A percentile compares a stretch with the other conserved stretches of the same genome.
phyloP scores from a whole-genome alignment of 2,113 vertebrate species.

The Hepsetus odoe region DNA sequence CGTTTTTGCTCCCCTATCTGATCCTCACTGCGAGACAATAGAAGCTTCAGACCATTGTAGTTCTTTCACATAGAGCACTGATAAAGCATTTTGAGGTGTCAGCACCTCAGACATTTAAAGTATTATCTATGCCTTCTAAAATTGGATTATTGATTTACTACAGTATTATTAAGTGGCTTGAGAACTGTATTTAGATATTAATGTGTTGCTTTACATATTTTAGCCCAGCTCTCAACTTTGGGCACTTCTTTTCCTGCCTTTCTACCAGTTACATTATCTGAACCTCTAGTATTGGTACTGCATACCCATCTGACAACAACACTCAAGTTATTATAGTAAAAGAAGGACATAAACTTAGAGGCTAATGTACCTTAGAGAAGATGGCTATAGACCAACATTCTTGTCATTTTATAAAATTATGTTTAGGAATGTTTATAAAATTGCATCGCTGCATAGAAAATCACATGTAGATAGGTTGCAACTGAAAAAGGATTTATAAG shows the following conservation, averaged over 20 bases:
- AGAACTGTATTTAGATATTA: background rate
- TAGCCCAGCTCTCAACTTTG: too few species aligned
- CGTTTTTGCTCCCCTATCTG: conserved; percentile 38
- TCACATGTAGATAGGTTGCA: too few species aligned
- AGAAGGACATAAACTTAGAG: too few species aligned
- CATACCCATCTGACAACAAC: too few species aligned
- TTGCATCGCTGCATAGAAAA: too few species aligned
- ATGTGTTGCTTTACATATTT: too few species aligned
- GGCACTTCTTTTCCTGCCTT: background rate
- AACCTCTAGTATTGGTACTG: background rate
- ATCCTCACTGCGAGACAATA: conserved; percentile 41
- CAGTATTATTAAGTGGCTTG: background rate
- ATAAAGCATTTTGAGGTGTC: conserved; percentile 8
- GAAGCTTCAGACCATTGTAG: conserved; percentile 16
- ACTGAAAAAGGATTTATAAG: too few species aligned
- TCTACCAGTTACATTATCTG: background rate
- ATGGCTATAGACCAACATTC: too few species aligned
- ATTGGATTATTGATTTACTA: background rate
- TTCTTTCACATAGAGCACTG: conserved; percentile 18
- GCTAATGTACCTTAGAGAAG: too few species aligned
- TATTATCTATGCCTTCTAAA: background rate
- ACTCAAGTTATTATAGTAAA: too few species aligned
- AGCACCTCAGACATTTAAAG: background rate
- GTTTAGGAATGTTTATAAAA: too few species aligned
- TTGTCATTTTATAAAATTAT: too few species aligned